These are phyloP conservation scores for Scaptomyza polygonia DNA, from an alignment of 2,888 invertebrate genomes.

Conservation along the genomic window DNA sequence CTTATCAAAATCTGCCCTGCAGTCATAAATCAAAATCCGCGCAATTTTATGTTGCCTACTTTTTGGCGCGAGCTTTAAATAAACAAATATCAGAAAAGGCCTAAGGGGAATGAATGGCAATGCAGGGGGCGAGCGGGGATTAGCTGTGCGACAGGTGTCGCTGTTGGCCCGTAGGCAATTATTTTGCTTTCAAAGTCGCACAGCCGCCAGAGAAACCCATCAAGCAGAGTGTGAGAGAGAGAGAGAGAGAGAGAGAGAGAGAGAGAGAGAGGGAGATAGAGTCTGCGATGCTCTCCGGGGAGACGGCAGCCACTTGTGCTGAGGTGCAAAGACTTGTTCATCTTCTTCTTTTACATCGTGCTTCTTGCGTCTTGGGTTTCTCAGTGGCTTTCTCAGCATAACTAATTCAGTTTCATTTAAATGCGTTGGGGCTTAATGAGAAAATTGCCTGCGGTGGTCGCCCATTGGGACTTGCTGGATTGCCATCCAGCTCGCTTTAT, in stretches of 20 bases:
- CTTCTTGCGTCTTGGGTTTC: constrained; percentile 25
- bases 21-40: constrained; percentile 66
- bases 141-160: constrained; percentile 55
- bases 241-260: not conserved
- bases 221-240: constrained; percentile 22
- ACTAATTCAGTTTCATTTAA: constrained; percentile 80
- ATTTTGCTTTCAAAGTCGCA: constrained; percentile 65
- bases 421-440: constrained; percentile 75
- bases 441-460: constrained; percentile 76
- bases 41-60: constrained; percentile 45
- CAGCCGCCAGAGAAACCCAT: constrained; percentile 58
- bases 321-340: constrained; percentile 2
- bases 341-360: not conserved
- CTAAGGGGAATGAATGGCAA: not conserved
- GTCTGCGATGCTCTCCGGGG: constrained; percentile 13
- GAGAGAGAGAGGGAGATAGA: not conserved
- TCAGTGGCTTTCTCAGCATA: constrained; percentile 60
- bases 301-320: constrained; percentile 35
- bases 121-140: not conserved
- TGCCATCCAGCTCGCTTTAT: not conserved
- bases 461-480: constrained; percentile 43
- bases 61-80: constrained; percentile 42
- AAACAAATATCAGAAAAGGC: constrained; percentile 19
- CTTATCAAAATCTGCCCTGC: constrained; percentile 33
- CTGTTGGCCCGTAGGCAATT: constrained; percentile 62